Base-by-base conservation (phyloP, 1,140 invertebrate genomes). In the Cryptotermes secundus region DNA sequence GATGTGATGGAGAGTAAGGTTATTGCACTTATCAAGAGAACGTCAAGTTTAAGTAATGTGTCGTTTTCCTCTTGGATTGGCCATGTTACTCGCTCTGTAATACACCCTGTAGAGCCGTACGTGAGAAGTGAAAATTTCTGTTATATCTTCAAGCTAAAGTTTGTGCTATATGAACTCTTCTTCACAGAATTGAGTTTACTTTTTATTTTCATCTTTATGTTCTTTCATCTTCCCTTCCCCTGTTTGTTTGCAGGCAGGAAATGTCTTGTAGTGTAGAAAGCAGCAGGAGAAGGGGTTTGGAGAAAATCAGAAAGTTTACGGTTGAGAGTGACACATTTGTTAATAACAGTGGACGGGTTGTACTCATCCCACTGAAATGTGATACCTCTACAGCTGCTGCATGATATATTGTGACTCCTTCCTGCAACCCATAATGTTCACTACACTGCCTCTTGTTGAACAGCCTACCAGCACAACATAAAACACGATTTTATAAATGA, bases 331-430 rank as follows among this genome's bases (percentile, higher is more conserved):
- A 72, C 59, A 31, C 59, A n/a, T 72, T 72, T 72, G 59, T 72
- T 72, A 31, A 72, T 42, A 85, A 85, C 59, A 53, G 53, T 84
- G 81, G 80, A 38, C 85, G 9, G 82, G 72, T 49, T 82, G 45
- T 35, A 49, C 53, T n/a, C 79, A 45, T 34, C 53, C 81, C n/a
- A 84, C 34, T 72, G 16, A 79, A 35, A 35, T 34, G 3, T 80
- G 35, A 36, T n/a, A 24, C 31, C 59, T 72, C 26, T 26, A 4
- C 59, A 72, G 59, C 59, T 72, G 59, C 31, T 72, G n/a, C 59
- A 72, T 31, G 26, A 72, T 1, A 31, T 72, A 72, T 31, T 72
- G 59, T 9, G 14, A 6, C 59, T 31, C 19, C 59, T 4, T 72
- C 31, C 9, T 14, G 10, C 26, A n/a, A 72, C 59, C 59, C 59